These are phyloP conservation scores for Calliopsis andreniformis DNA, from an alignment of 1,140 invertebrate genomes.

Conservation along the genomic window DNA sequence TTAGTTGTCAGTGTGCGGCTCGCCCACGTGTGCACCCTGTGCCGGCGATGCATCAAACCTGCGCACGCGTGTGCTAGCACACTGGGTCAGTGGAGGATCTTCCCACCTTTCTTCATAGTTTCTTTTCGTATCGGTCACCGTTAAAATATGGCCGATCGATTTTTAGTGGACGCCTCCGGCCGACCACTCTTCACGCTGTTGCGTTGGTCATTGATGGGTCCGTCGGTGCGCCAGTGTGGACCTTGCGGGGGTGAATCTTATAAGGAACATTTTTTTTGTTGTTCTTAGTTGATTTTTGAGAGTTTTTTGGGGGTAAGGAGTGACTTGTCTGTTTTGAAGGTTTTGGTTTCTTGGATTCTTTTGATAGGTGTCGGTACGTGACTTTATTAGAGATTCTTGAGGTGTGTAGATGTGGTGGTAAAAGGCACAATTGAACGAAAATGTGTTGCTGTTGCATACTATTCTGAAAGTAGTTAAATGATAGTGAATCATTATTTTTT, in stretches of 20 bases:
- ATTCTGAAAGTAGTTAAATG: too few relatives aligned
- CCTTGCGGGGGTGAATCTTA: background rate
- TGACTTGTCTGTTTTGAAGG: too few relatives aligned
- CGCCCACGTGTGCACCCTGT: slow-evolving; percentile 45
- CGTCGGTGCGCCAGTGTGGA: background rate
- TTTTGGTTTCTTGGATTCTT: too few relatives aligned
- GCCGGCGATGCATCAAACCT: slow-evolving; percentile 29
- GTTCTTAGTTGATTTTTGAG: too few relatives aligned
- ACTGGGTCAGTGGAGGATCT: slow-evolving; percentile 67
- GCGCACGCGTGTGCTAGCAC: slow-evolving; percentile 58
- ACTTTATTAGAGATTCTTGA: too few relatives aligned
- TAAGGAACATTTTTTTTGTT: background rate
- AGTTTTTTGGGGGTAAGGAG: too few relatives aligned
- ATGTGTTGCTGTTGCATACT: too few relatives aligned
- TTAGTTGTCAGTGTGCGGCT: slow-evolving; percentile 44
- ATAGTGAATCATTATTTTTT: too few relatives aligned
- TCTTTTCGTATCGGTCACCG: slow-evolving; percentile 59
- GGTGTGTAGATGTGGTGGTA: too few relatives aligned
- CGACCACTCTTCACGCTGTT: background rate
- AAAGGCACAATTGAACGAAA: too few relatives aligned
- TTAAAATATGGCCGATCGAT: slow-evolving; percentile 43
- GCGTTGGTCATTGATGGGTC: slow-evolving; percentile 13
- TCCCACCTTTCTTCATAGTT: slow-evolving; percentile 60
- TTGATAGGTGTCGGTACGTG: too few relatives aligned
- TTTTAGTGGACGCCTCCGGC: slow-evolving; percentile 21